Evolutionary conservation across 1,140 invertebrate genomes (phyloP).

Genomic region (Brachionus manjavacas): DNA sequence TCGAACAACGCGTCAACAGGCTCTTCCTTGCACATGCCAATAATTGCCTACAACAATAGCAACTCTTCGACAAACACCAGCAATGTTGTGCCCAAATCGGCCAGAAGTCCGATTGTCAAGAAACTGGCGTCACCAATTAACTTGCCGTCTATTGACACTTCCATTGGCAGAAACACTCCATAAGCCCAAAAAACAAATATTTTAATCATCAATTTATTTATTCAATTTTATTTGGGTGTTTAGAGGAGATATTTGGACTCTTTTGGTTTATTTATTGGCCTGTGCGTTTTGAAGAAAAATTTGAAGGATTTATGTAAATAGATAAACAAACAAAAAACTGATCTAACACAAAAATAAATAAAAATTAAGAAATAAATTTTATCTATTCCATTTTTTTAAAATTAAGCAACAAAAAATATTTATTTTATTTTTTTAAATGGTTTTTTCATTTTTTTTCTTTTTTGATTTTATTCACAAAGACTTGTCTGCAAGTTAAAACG

Average conservation of each 20-base stretch:
- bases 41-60: constrained; percentile 9
- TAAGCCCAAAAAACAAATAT: not conserved
- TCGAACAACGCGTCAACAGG: constrained; percentile 33
- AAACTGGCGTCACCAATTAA: constrained; percentile 30
- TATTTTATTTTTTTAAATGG: not conserved
- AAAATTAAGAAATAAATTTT: not conserved
- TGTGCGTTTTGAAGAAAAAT: not conserved
- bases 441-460: not conserved
- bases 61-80: constrained; percentile 17
- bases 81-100: not conserved
- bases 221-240: not conserved
- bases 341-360: not conserved
- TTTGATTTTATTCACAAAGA: not conserved
- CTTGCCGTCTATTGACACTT: constrained; percentile 38
- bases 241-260: not conserved
- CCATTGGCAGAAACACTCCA: constrained; percentile 15
- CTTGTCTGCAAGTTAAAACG: not conserved
- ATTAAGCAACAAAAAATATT: not conserved
- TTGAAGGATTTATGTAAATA: not conserved
- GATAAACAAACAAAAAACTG: not conserved
- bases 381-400: not conserved
- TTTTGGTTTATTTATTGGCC: not conserved
- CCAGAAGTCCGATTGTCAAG: constrained; percentile 22
- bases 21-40: constrained; percentile 33
- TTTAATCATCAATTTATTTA: not conserved